A percentile compares a stretch with the other conserved stretches of the same genome.
phyloP scores from a whole-genome alignment of 2,113 vertebrate species.

The Sylvicapra grimmia region DNA sequence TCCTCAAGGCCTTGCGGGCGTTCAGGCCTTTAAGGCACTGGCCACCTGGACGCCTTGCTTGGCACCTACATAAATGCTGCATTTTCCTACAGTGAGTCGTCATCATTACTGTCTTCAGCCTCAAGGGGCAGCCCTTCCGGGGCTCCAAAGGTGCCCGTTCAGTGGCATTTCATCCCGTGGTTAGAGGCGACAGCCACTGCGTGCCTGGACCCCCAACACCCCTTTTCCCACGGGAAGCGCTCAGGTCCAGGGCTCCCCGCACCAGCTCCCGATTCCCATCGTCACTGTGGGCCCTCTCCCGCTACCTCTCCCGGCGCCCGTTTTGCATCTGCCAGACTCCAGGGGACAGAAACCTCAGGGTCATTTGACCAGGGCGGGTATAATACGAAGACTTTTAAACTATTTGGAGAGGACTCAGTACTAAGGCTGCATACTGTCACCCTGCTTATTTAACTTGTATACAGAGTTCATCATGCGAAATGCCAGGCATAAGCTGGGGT shows the following conservation, averaged over 20 bases:
- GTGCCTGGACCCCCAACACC: not conserved
- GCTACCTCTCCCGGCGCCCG: accelerated
- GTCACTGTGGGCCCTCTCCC: not conserved
- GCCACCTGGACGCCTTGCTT: not conserved
- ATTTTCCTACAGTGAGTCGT: accelerated
- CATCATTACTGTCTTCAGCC: accelerated
- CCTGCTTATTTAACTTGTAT: not conserved
- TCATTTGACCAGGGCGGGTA: not conserved
- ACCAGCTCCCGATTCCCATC: not conserved
- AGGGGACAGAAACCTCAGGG: not conserved
- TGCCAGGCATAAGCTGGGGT: not conserved
- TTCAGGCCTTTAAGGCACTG: not conserved
- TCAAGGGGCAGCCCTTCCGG: not conserved
- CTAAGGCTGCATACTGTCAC: not conserved
- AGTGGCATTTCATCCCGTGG: not conserved
- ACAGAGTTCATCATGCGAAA: not conserved
- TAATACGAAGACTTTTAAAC: not conserved
- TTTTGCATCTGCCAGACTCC: not conserved
- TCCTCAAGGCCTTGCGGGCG: not conserved
- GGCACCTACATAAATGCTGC: accelerated
- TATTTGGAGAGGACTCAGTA: not conserved
- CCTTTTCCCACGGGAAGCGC: not conserved
- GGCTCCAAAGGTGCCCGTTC: not conserved
- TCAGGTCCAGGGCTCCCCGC: not conserved
- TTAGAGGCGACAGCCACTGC: not conserved